Base-by-base conservation (phyloP, 2,888 invertebrate genomes). In the Julus scanicus region DNA sequence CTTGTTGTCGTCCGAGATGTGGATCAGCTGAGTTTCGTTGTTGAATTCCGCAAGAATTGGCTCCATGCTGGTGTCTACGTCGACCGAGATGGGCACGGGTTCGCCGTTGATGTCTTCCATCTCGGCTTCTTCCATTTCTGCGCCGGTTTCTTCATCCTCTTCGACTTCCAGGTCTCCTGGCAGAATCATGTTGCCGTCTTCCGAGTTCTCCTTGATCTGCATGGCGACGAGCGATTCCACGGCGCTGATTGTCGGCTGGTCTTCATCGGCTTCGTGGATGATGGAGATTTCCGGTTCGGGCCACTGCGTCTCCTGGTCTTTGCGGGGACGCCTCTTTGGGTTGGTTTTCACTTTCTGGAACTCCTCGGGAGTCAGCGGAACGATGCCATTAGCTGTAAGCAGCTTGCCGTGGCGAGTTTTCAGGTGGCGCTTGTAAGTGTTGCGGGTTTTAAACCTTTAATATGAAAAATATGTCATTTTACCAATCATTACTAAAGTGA, bases 371-470 rank as follows among this genome's bases (percentile, higher is more conserved):
- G 93, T 92, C 90, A 93, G 91, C 13, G 93, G 90, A 15, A 93
- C 91, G 88, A 93, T 93, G 39, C 94, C 94, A 13, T 92, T 92
- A 9, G 93, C 93, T 5, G 94, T 94, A 44, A 94, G 91, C 40
- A 94, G 92, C 91, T 94, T 94, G 8, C 93, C 93, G 89, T 94
- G 94, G 2, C 94, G 92, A 5, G 94, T 94, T 90, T 93, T 93
- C 89, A 94, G 91, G 90, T 94, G 94, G 2, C 94, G 92, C 90
- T 94, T 94, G 91, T 94, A 94, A 0, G 94, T 94, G 90, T 94
- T 94, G 49, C 94, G 92, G 0, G 94, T 94, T 91, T 94, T 94
- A 90, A 94, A 94, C 90, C 94, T 93, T 89, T 29, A n/a, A n/a
- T n/a, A n/a, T n/a, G n/a, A n/a, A n/a, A n/a, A n/a, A n/a, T n/a